A percentile compares a stretch with the other conserved stretches of the same genome.
These are phyloP conservation scores for Neogale vison DNA, from an alignment of 2,113 vertebrate species.

Conservation along the genomic window DNA sequence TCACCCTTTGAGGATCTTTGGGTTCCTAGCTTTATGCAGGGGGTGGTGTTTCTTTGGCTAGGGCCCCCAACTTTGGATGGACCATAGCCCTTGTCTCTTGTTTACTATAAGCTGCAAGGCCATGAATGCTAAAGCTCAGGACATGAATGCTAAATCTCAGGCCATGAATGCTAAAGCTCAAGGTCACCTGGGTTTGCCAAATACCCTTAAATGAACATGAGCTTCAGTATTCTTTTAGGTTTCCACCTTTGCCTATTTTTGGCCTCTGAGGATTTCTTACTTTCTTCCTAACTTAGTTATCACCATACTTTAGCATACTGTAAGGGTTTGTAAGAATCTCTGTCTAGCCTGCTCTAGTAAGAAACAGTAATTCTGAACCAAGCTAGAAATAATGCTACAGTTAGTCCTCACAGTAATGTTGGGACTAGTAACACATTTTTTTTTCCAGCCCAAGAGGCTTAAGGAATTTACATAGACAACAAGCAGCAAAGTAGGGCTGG, in stretches of 20 bases:
- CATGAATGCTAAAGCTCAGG: neutral
- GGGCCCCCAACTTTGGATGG: neutral
- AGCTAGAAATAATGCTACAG: neutral
- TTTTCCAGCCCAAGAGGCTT: neutral
- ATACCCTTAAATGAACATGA: neutral
- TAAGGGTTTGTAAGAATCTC: neutral
- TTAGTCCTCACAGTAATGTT: neutral
- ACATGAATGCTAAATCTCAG: neutral
- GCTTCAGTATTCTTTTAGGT: neutral
- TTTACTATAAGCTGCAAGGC: neutral
- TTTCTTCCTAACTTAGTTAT: conserved; percentile 18
- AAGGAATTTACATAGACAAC: neutral
- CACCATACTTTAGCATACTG: neutral
- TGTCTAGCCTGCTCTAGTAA: neutral
- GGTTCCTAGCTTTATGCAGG: neutral
- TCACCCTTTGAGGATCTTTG: neutral
- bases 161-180: neutral
- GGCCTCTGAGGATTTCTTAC: neutral
- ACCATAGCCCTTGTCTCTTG: neutral
- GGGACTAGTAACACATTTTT: neutral
- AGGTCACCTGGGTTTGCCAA: neutral
- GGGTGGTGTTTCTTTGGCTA: neutral
- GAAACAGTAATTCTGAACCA: neutral
- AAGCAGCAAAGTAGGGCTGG: neutral
- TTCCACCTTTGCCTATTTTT: conserved; percentile 17